Evolutionary conservation across 2,113 vertebrate genomes (phyloP).

Genomic region (Daphoenositta chrysoptera): DNA sequence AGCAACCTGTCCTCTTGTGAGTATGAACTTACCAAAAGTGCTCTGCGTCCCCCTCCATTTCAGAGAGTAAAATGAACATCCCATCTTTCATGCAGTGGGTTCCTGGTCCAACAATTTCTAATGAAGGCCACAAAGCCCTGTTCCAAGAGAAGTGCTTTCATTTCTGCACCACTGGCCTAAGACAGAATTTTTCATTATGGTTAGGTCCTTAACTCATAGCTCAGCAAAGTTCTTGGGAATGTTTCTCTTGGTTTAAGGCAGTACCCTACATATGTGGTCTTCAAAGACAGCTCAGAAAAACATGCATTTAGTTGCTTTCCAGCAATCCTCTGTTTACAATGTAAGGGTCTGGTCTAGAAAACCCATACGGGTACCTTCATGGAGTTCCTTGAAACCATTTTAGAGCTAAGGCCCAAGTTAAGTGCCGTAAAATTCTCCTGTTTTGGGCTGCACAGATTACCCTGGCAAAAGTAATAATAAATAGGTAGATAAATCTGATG

Average conservation of each 20-base stretch:
- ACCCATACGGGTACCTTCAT: background rate
- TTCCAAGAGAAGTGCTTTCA: background rate
- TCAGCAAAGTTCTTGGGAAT: background rate
- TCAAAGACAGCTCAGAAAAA: background rate
- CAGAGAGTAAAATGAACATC: background rate
- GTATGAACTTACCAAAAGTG: conserved; percentile 17
- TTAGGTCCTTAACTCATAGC: background rate
- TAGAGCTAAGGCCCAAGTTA: background rate
- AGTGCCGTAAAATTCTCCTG: background rate
- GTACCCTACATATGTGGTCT: background rate
- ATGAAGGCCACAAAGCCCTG: background rate
- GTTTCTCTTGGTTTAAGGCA: background rate
- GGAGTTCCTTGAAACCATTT: background rate
- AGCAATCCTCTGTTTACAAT: background rate
- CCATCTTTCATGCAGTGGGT: fast-evolving
- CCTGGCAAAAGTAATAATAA: background rate
- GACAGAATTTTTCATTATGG: background rate
- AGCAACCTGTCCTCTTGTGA: conserved; percentile 71
- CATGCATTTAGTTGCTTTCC: background rate
- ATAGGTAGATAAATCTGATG: background rate
- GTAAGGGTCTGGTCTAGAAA: background rate
- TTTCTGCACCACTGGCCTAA: background rate
- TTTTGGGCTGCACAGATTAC: background rate
- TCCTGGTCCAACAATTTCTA: background rate
- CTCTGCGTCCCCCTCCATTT: fast-evolving